A percentile compares a stretch with the other conserved stretches of the same genome.
Conservation (phyloP, 2,888 invertebrate genomes). For the Cybosia mesomella region DNA sequence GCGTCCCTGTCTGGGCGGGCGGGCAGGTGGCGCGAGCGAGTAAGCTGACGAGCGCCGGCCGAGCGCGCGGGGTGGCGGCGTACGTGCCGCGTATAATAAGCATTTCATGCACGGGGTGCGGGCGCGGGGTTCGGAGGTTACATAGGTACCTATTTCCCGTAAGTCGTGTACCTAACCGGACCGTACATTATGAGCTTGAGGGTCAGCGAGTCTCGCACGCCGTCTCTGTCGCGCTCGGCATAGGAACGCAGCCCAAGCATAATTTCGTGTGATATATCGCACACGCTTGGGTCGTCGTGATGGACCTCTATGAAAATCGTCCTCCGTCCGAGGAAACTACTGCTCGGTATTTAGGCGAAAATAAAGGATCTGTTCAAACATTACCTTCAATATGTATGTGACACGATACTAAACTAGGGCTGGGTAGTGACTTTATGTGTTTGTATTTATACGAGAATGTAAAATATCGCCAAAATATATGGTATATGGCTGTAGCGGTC, state of each 20-base stretch:
- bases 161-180: constrained; percentile 87
- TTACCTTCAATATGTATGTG: constrained; percentile 46
- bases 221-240: constrained; percentile 81
- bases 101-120: constrained; percentile 88
- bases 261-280: constrained; percentile 85
- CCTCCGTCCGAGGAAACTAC: constrained; percentile 60
- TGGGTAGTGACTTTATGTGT: constrained; percentile 48
- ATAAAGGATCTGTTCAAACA: constrained; percentile 56
- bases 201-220: constrained; percentile 82
- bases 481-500: constrained; percentile 78
- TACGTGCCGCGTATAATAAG: constrained; percentile 88
- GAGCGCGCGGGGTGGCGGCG: constrained; percentile 77
- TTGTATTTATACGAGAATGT: constrained; percentile 63
- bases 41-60: constrained; percentile 65
- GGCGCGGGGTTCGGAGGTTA: constrained; percentile 79
- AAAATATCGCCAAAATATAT: constrained; percentile 69
- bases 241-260: constrained; percentile 75
- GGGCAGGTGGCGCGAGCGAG: constrained; percentile 70
- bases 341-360: constrained; percentile 62
- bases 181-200: constrained; percentile 87
- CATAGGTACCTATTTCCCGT: constrained; percentile 85
- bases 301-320: constrained; percentile 79
- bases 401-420: constrained; percentile 47
- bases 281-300: constrained; percentile 74
- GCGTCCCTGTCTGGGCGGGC: constrained; percentile 76